Evolutionary conservation across 2,888 invertebrate genomes (phyloP), one percentile per base, ranked within the genome.

Genomic region (Scelioninae gen. 2): DNA sequence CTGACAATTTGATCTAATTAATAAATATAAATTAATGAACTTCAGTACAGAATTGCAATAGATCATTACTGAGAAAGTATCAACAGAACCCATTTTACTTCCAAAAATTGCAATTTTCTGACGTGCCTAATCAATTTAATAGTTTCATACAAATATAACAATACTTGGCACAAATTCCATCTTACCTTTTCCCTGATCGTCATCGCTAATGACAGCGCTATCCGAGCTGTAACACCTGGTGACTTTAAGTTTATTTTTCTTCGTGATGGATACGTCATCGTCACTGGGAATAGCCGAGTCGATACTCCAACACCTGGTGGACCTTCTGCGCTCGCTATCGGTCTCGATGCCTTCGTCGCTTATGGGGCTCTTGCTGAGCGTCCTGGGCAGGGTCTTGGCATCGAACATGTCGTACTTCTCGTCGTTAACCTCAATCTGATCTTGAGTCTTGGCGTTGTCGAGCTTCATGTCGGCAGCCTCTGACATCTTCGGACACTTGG

Each of bases 231-330:
- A 88, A 79, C 88, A 87, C 76, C 88, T 84, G 48, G 85, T 83
- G 50, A 88, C 87, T 48, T 78, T 80, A 41, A 79, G 75, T 67
- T 83, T 85, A 35, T 79, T 77, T 45, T 71, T 78, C 16, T 58
- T 77, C n/a, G 50, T 55, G 35, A 77, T 55, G 1, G 76, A 58
- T 5, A 77, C 73, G 35, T 85, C 85, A 22, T 90, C 89, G 77
- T 90, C 89, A 77, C 89, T 85, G 67, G 88, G 88, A 6, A 89
- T 88, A 0, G 89, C 88, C 2, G 90, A 90, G 78, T 90, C 90
- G 5, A 86, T 75, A 68, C 85, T 87, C 82, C 85, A 84, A 74
- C 85, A 85, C 35, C 86, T 78, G 78, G 88, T 87, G 19, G 73
- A 68, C 46, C 79, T 77, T 55, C 80, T 67, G 18, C 80, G 76